phyloP scores from a whole-genome alignment of 2,113 vertebrate species.

The Galbula dea region DNA sequence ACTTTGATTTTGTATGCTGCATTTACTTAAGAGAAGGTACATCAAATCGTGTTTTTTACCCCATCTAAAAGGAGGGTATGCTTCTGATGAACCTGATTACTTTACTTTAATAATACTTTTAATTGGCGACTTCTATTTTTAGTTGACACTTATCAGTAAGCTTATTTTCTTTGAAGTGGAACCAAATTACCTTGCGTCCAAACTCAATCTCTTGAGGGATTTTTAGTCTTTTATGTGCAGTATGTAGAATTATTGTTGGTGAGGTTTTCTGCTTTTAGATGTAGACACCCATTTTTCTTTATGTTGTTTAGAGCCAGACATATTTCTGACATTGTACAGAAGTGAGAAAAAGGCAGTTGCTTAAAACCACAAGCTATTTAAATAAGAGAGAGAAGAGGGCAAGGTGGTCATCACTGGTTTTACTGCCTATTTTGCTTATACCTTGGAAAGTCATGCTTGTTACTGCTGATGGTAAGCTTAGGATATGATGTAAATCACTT shows the following conservation, averaged over 20 bases:
- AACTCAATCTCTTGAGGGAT: background rate
- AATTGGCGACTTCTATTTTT: background rate
- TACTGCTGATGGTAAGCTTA: background rate
- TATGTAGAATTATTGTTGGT: background rate
- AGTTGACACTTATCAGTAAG: background rate
- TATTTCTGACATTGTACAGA: background rate
- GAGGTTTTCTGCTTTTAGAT: background rate
- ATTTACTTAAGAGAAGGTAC: background rate
- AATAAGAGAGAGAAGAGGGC: background rate
- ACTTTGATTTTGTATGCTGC: background rate
- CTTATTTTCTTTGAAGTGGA: background rate
- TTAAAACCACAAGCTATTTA: background rate
- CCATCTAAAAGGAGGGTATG: background rate
- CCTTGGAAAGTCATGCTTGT: background rate
- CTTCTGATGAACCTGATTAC: background rate
- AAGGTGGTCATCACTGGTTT: background rate
- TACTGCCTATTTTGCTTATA: background rate
- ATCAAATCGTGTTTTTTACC: background rate
- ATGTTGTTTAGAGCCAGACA: background rate
- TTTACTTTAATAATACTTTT: background rate
- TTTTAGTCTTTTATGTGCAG: background rate
- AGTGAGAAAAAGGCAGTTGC: background rate
- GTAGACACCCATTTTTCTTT: background rate
- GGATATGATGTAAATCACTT: background rate
- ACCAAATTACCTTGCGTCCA: background rate